Percentiles rank a stretch among this genome's conserved stretches.
phyloP scores from a whole-genome alignment of 2,113 vertebrate genomes.

The Thymallus thymallus region DNA sequence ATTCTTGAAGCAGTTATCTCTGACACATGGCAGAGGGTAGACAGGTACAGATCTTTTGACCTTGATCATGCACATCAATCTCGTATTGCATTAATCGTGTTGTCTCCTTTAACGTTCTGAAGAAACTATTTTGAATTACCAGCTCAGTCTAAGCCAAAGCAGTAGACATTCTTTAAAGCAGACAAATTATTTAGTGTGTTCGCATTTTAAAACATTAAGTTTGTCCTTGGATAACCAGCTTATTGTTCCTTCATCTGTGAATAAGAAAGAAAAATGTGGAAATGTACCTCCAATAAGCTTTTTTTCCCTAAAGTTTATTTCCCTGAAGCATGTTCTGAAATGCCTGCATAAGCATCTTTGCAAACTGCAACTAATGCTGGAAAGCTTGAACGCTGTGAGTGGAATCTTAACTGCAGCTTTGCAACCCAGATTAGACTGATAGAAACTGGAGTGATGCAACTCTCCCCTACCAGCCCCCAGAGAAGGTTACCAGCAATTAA shows the following conservation, averaged over 20 bases:
- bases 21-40: too few species aligned
- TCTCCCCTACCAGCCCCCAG: slow-evolving; percentile 13
- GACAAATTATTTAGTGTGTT: neutral
- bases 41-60: too few species aligned
- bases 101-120: too few species aligned
- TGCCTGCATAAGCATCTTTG: slow-evolving; percentile 46
- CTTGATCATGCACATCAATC: too few species aligned
- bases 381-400: slow-evolving; percentile 44
- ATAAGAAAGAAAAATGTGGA: neutral
- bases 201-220: neutral
- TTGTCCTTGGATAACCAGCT: neutral
- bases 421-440: slow-evolving; percentile 39
- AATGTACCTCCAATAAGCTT: slow-evolving; percentile 1
- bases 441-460: slow-evolving; percentile 34
- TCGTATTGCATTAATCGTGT: too few species aligned
- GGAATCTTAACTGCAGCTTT: slow-evolving; percentile 48
- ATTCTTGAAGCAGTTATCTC: too few species aligned
- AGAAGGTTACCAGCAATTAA: slow-evolving; percentile 37
- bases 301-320: slow-evolving; percentile 37
- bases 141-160: too few species aligned
- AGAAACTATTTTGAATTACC: too few species aligned
- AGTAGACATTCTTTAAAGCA: neutral
- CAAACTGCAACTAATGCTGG: slow-evolving; percentile 45
- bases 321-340: slow-evolving; percentile 37
- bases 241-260: neutral